These are phyloP conservation scores for Esox masquinongy DNA, from an alignment of 2,797 vertebrate species.

Conservation along the genomic window DNA sequence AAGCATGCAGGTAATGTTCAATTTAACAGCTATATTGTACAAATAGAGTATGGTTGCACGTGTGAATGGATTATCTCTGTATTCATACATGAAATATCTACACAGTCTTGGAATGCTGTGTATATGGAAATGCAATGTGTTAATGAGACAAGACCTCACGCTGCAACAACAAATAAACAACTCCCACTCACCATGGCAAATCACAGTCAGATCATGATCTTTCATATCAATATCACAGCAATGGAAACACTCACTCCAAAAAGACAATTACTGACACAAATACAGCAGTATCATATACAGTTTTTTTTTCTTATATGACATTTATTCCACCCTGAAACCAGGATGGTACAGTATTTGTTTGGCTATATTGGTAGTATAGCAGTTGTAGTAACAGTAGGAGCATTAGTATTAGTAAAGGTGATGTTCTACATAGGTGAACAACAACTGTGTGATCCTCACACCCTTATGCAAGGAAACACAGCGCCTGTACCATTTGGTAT, in stretches of 20 bases:
- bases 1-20: background rate
- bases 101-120: background rate
- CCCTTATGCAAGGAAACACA: conserved; percentile 5
- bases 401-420: background rate
- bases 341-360: background rate
- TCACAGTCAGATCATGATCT: background rate
- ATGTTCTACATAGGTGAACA: background rate
- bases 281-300: background rate
- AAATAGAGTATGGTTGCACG: background rate
- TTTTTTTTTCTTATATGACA: background rate
- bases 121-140: background rate
- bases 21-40: conserved; percentile 5
- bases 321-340: too few relatives aligned
- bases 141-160: conserved; percentile 4
- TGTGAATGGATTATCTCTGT: background rate
- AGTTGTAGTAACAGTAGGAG: background rate
- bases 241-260: background rate
- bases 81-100: background rate
- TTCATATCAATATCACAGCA: background rate
- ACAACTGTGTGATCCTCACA: conserved; percentile 6
- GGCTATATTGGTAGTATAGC: background rate
- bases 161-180: conserved; percentile 1
- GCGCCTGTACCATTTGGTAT: background rate
- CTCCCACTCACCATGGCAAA: background rate
- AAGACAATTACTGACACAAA: conserved; percentile 14